phyloP scores from a whole-genome alignment of 2,113 vertebrate species.

The Muntiacus muntjak region DNA sequence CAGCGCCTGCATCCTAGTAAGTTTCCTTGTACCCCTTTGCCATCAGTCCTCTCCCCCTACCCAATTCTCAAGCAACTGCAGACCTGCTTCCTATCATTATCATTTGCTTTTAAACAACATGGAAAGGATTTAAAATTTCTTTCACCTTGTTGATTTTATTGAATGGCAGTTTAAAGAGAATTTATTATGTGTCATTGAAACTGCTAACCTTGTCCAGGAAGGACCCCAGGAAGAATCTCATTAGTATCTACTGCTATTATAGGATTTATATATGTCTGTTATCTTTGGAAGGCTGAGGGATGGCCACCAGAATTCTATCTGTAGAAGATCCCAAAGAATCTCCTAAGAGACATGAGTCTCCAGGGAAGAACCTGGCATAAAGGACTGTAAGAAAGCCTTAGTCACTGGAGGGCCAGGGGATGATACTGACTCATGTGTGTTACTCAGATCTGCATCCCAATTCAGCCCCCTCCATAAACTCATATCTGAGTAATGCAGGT shows the following conservation, averaged over 20 bases:
- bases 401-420: neutral
- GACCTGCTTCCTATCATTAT: neutral
- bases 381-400: neutral
- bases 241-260: neutral
- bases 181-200: neutral
- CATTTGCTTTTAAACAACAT: neutral
- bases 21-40: neutral
- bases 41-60: neutral
- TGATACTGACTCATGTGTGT: slow-evolving; percentile 17
- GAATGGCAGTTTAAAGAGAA: neutral
- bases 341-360: neutral
- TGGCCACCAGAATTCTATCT: neutral
- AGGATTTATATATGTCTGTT: neutral
- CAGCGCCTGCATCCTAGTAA: neutral
- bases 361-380: neutral
- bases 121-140: neutral
- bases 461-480: neutral
- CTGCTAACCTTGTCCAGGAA: neutral
- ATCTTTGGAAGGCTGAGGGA: neutral
- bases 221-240: neutral
- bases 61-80: neutral
- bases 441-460: neutral
- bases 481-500: neutral
- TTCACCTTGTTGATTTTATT: neutral
- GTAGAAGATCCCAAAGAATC: neutral